Percentiles rank a stretch among this genome's conserved stretches.
These are phyloP conservation scores for Hiodon tergisus DNA, from an alignment of 2,113 vertebrate genomes.

Conservation along the genomic window DNA sequence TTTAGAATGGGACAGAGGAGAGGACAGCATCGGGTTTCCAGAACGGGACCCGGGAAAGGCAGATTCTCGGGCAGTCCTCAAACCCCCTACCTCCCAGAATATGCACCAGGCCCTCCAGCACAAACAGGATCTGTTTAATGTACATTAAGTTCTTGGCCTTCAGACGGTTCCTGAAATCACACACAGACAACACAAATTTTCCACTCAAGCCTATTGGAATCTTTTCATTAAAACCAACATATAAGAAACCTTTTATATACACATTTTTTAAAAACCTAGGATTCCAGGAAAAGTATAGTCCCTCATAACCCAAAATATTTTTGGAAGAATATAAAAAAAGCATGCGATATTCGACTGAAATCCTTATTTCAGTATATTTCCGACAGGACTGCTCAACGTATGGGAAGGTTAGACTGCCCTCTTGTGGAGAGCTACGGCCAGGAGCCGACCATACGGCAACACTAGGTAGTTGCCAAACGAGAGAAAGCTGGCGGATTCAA, in stretches of 20 bases:
- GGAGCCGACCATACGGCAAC: too few relatives aligned
- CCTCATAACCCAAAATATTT: too few relatives aligned
- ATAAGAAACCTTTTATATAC: not conserved
- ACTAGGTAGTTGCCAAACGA: too few relatives aligned
- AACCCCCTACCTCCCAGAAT: constrained; percentile 75
- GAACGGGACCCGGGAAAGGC: not conserved
- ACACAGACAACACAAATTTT: constrained; percentile 14
- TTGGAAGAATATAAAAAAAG: too few relatives aligned
- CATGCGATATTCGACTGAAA: not conserved
- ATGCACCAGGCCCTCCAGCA: constrained; percentile 76
- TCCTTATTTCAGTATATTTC: not conserved
- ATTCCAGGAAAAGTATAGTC: not conserved
- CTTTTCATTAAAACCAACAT: not conserved
- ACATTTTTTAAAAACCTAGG: not conserved
- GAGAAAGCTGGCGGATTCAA: too few relatives aligned
- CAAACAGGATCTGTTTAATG: constrained; percentile 89
- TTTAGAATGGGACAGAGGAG: too few relatives aligned
- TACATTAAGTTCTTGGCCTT: constrained; percentile 98
- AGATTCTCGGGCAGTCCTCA: not conserved
- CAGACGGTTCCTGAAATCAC: constrained; percentile 69
- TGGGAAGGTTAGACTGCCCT: too few relatives aligned
- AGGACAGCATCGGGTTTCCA: not conserved
- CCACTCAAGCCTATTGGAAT: not conserved
- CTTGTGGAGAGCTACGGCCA: too few relatives aligned
- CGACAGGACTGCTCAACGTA: too few relatives aligned